Evolutionary conservation across 2,797 vertebrate genomes (phyloP).

Genomic region (Cirrhinus mrigala): DNA sequence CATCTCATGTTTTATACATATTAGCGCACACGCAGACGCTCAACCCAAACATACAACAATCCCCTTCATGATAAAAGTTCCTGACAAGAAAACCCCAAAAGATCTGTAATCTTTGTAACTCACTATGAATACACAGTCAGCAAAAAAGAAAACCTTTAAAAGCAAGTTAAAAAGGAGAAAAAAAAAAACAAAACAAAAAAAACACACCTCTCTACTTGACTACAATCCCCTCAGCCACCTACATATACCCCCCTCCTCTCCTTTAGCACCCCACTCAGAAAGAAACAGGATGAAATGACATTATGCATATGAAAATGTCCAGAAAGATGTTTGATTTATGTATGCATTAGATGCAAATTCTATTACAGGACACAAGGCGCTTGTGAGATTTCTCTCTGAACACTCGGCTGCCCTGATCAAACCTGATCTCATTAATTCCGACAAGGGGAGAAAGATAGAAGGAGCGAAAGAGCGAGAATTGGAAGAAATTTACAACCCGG

Average conservation of each 20-base stretch:
- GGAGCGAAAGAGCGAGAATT: constrained; percentile 84
- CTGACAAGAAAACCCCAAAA: constrained; percentile 92
- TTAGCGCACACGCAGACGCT: constrained; percentile 11
- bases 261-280: constrained; percentile 84
- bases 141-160: constrained; percentile 95
- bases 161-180: constrained; percentile 85
- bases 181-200: constrained; percentile 79
- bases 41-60: constrained; percentile 48
- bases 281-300: constrained; percentile 99
- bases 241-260: constrained; percentile 72
- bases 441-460: constrained; percentile 96
- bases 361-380: constrained; percentile 99
- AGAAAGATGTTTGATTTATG: constrained; percentile 99
- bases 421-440: constrained; percentile 99
- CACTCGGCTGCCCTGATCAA: constrained; percentile 99
- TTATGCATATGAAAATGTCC: constrained; percentile 99
- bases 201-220: constrained; percentile 74
- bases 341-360: constrained; percentile 99
- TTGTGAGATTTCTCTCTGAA: constrained; percentile 99
- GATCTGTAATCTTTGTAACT: constrained; percentile 87
- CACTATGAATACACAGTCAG: constrained; percentile 82
- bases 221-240: constrained; percentile 72
- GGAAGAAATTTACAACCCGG: constrained; percentile 99
- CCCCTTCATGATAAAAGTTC: constrained; percentile 85
- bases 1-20: constrained; percentile 35